A percentile compares a stretch with the other conserved stretches of the same genome.
Conservation (phyloP, 92 coral and sea anemone genomes). For the Epizoanthus ramosus region DNA sequence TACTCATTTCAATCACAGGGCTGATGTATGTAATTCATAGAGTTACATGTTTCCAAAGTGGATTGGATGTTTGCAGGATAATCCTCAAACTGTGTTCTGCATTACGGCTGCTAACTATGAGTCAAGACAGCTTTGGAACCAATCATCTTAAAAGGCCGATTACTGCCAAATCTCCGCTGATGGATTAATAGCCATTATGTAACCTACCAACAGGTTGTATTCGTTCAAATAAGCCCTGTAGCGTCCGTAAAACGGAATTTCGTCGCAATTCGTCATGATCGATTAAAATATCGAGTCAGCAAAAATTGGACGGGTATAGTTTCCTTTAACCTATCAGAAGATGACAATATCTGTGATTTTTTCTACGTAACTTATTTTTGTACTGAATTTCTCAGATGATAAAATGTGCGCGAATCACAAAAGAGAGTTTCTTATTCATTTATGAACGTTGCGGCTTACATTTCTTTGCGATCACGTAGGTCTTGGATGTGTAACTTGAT, state of each 20-base stretch:
- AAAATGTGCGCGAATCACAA: background rate
- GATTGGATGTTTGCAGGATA: conserved; percentile 4
- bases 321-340: background rate
- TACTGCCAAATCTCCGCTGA: conserved; percentile 30
- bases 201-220: background rate
- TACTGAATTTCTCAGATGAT: background rate
- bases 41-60: conserved; percentile 14
- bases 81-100: background rate
- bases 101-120: too few species aligned
- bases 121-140: background rate
- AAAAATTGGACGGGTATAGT: background rate
- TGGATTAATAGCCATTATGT: conserved; percentile 34
- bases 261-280: conserved; percentile 28
- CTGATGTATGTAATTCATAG: background rate
- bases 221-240: conserved; percentile 7
- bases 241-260: conserved; percentile 26
- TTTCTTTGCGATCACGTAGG: conserved; percentile 28
- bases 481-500: conserved; percentile 15
- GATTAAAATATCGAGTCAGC: conserved; percentile 22
- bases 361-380: background rate
- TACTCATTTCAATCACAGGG: background rate
- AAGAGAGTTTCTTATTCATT: background rate
- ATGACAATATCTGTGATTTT: background rate
- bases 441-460: background rate
- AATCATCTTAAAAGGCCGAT: conserved; percentile 36